A percentile compares a stretch with the other conserved stretches of the same genome.
These are phyloP conservation scores for Acanthurus lineatus DNA, from an alignment of 2,797 vertebrate genomes.

Conservation along the genomic window DNA sequence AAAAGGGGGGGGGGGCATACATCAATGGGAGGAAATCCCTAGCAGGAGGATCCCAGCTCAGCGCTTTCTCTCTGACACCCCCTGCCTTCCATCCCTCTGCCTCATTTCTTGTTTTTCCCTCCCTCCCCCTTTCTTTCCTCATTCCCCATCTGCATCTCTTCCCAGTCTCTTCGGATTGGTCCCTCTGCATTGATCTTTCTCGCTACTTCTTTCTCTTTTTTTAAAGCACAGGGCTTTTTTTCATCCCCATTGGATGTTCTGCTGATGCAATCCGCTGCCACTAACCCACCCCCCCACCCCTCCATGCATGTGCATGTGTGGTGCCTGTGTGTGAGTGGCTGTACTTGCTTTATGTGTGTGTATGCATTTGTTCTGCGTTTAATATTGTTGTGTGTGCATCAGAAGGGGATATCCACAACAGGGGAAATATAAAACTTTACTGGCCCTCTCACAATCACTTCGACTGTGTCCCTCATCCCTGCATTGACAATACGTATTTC, in stretches of 20 bases:
- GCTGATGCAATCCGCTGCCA: conserved; percentile 69
- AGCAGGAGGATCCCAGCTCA: conserved; percentile 80
- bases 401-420: conserved; percentile 1
- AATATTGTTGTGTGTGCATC: conserved; percentile 24
- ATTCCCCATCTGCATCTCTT: conserved; percentile 40
- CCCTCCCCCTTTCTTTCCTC: conserved; percentile 2
- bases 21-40: conserved; percentile 82
- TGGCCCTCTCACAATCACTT: conserved; percentile 9
- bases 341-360: conserved; percentile 34
- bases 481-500: not conserved
- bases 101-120: conserved; percentile 20
- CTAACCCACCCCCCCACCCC: not conserved
- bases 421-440: conserved; percentile 12
- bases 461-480: conserved; percentile 12
- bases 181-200: conserved; percentile 38
- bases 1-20: conserved; percentile 40
- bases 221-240: conserved; percentile 10
- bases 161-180: conserved; percentile 44
- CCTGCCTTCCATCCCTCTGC: conserved; percentile 22
- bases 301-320: not conserved
- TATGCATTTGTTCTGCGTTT: conserved; percentile 19
- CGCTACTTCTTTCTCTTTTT: not conserved
- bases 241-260: conserved; percentile 34
- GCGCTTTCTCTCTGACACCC: conserved; percentile 63
- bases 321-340: not conserved